Evolutionary conservation across 2,888 invertebrate genomes (phyloP), one percentile per base, ranked within the genome.

Genomic region (Drosophila anomelani): DNA sequence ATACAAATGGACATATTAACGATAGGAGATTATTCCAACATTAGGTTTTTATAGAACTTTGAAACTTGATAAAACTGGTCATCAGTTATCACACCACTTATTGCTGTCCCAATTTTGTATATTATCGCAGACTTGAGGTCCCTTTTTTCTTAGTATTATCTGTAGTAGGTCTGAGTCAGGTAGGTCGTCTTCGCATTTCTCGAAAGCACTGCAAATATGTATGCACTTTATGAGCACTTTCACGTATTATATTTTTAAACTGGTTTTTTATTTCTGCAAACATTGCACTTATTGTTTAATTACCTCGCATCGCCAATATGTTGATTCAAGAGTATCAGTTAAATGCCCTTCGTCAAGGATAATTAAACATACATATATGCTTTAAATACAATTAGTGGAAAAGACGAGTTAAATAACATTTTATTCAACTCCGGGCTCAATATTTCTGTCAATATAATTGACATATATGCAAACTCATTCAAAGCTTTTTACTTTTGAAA

Each of bases 141-240:
- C n/a, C 36, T n/a, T 23, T 32, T n/a, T 43, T 36, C 44, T 26
- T 43, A 9, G 46, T 36, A 23, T 38, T 69, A 15, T 23, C 20
- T 32, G 15, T 10, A 12, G 23, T 20, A 29, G 12, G 43, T 20
- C 41, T 69, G 68, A 68, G 41, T 69, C 68, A 57, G 43, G 36
- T 49, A 15, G 36, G 23, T 43, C 43, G 36, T 38, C 29, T 56
- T 34, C 57, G 29, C 29, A 41, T 49, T 43, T 47, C 38, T 78
- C 61, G 49, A 75, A 59, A 76, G 76, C 66, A 60, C 43, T 57
- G 76, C 57, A 79, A 71, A 77, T 76, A 70, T 78, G 43, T 72
- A 70, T 78, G 43, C 59, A 67, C 64, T 39, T 56, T 61, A 62
- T 53, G 51, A 57, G 44, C 64, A 43, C 64, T 71, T 62, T 64